These are phyloP conservation scores for Coregonus ussuriensis DNA, from an alignment of 2,797 vertebrate genomes.

Conservation along the genomic window DNA sequence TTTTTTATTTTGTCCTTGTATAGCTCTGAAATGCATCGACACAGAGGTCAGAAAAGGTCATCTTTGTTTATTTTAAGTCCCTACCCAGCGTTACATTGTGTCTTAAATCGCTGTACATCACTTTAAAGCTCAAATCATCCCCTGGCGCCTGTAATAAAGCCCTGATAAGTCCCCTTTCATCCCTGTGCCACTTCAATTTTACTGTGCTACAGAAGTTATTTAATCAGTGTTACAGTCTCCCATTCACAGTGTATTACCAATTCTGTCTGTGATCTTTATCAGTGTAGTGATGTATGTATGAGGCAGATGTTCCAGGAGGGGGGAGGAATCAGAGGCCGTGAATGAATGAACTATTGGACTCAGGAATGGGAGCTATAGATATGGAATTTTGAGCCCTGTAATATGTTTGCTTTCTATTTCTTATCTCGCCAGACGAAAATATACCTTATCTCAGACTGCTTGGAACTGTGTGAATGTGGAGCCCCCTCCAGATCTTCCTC, in stretches of 20 bases:
- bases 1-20: conserved; percentile 26
- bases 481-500: conserved; percentile 66
- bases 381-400: conserved; percentile 92
- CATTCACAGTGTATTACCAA: conserved; percentile 88
- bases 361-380: conserved; percentile 87
- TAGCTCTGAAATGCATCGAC: conserved; percentile 39
- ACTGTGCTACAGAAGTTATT: conserved; percentile 80
- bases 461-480: conserved; percentile 67
- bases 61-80: conserved; percentile 54
- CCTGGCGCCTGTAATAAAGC: conserved; percentile 68
- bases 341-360: conserved; percentile 97
- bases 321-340: conserved; percentile 88
- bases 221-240: conserved; percentile 84
- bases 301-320: conserved; percentile 86
- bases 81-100: conserved; percentile 51
- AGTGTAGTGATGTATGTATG: conserved; percentile 92
- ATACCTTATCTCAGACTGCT: conserved; percentile 78
- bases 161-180: conserved; percentile 76
- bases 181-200: conserved; percentile 71
- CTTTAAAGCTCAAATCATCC: conserved; percentile 70
- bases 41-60: conserved; percentile 59
- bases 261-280: conserved; percentile 92
- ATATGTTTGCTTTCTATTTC: conserved; percentile 94
- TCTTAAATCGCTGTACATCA: conserved; percentile 67
- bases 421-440: conserved; percentile 94